phyloP scores from a whole-genome alignment of 2,113 vertebrate genomes.

The Astatotilapia flaviijosephi region DNA sequence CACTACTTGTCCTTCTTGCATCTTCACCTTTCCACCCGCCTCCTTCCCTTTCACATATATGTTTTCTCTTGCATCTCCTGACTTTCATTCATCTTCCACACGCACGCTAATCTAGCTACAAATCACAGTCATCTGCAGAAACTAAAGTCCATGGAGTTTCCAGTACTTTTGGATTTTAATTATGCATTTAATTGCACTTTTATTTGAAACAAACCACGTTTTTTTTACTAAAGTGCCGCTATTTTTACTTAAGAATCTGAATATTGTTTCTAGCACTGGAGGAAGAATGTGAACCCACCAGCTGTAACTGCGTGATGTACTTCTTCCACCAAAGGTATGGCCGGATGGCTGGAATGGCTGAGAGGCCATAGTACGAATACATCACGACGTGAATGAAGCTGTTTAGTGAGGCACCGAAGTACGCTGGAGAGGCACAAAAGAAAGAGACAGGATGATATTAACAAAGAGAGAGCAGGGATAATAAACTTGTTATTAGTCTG shows the following conservation, averaged over 20 bases:
- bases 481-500: background rate
- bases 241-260: background rate
- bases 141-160: background rate
- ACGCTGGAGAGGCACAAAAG: constrained; percentile 71
- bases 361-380: constrained; percentile 96
- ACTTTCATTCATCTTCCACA: background rate
- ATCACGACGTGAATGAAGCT: constrained; percentile 96
- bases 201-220: background rate
- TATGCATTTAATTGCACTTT: background rate
- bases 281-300: constrained; percentile 74
- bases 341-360: constrained; percentile 85
- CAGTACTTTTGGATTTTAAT: background rate
- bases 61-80: background rate
- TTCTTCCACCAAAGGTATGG: constrained; percentile 99
- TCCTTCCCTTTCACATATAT: background rate
- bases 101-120: background rate
- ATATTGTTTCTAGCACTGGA: background rate
- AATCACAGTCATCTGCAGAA: background rate
- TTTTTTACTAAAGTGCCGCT: background rate
- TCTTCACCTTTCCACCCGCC: background rate
- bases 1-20: background rate
- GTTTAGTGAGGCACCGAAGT: constrained; percentile 90
- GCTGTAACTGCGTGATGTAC: constrained; percentile 96
- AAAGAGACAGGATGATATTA: background rate
- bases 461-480: background rate